Percentiles rank a stretch among this genome's conserved stretches.
These are phyloP conservation scores for Heliothis subflexa DNA, from an alignment of 1,140 invertebrate genomes.

Conservation along the genomic window DNA sequence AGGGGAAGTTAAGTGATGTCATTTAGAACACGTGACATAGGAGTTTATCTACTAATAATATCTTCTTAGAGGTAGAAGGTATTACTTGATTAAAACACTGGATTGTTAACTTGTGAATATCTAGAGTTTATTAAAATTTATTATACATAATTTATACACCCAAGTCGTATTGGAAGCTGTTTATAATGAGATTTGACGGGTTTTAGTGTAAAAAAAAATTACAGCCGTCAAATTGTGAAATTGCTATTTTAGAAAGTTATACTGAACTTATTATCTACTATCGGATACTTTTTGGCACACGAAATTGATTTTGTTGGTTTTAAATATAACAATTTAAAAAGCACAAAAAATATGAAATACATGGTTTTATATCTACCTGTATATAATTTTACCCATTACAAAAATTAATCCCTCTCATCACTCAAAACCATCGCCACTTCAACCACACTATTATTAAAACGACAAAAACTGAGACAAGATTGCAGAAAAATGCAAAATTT, in stretches of 20 bases:
- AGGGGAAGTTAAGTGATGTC: neutral
- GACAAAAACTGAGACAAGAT: neutral
- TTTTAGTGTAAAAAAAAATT: neutral
- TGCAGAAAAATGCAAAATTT: constrained; percentile 25
- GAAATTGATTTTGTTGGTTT: neutral
- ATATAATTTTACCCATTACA: neutral
- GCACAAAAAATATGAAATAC: neutral
- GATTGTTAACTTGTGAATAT: too few species aligned
- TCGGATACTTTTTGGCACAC: neutral
- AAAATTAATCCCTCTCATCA: constrained; percentile 7
- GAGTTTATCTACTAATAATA: neutral
- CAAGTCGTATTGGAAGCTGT: too few species aligned
- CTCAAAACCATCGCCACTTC: too few species aligned
- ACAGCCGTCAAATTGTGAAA: neutral
- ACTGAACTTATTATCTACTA: too few species aligned
- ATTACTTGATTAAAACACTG: too few species aligned
- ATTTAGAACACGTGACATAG: neutral
- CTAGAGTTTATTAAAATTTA: too few species aligned
- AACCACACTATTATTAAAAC: neutral
- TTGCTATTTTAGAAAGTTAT: neutral
- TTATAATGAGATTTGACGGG: constrained; percentile 2
- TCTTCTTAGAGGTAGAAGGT: too few species aligned
- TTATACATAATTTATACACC: too few species aligned
- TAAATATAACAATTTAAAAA: neutral
- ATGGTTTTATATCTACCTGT: too few species aligned